phyloP scores from a whole-genome alignment of 2,888 invertebrate genomes.

The Beris morrisii region DNA sequence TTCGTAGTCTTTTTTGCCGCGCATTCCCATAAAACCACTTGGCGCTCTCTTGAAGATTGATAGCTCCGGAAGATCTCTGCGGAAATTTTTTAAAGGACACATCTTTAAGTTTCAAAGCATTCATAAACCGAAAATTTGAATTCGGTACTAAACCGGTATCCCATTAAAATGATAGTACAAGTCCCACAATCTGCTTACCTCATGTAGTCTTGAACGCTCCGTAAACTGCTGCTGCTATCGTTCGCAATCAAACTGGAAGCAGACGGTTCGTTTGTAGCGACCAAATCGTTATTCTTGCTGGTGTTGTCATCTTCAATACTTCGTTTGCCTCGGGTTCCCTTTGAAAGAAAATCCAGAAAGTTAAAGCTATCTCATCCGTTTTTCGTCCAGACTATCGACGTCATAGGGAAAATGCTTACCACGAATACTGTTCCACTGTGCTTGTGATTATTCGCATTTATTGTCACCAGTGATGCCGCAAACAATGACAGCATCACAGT shows the following conservation, averaged over 20 bases:
- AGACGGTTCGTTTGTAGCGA: slow-evolving; percentile 7
- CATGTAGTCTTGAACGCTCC: slow-evolving; percentile 11
- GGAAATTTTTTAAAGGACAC: not conserved
- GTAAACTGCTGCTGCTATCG: slow-evolving; percentile 3
- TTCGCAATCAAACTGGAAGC: slow-evolving; percentile 21
- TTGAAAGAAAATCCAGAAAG: slow-evolving; percentile 8
- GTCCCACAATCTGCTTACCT: slow-evolving; percentile 17
- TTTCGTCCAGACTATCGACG: not conserved
- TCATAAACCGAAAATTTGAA: not conserved
- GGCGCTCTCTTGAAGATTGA: slow-evolving; percentile 56
- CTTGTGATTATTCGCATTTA: slow-evolving; percentile 19
- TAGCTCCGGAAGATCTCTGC: slow-evolving; percentile 33
- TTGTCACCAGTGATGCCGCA: slow-evolving; percentile 27
- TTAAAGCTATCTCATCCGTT: not conserved
- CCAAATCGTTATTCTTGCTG: not conserved
- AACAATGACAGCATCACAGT: slow-evolving; percentile 30
- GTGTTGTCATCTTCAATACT: slow-evolving; percentile 16
- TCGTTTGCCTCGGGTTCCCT: slow-evolving; percentile 19
- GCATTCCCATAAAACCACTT: slow-evolving; percentile 64
- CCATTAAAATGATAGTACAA: no score
- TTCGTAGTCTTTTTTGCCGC: slow-evolving; percentile 61
- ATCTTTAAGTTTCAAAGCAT: no score
- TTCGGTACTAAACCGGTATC: no score
- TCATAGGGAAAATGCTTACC: slow-evolving; percentile 15
- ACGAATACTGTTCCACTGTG: slow-evolving; percentile 17